These are phyloP conservation scores for Philereme transversata DNA, from an alignment of 2,888 invertebrate species.

Conservation along the genomic window DNA sequence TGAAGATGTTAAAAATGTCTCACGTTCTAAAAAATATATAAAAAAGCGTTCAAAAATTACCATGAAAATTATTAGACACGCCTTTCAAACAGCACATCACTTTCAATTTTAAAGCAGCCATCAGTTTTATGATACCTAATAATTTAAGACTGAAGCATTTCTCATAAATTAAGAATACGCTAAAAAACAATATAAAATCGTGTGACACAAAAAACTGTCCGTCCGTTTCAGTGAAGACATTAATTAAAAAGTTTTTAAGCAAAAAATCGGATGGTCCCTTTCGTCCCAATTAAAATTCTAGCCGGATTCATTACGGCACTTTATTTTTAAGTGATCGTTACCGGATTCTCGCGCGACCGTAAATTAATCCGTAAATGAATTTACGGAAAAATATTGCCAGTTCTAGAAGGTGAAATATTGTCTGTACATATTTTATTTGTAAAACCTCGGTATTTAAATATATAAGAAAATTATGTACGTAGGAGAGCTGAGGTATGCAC, in stretches of 20 bases:
- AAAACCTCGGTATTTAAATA: neutral
- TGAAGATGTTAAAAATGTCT: too few species aligned
- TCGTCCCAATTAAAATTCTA: slow-evolving; percentile 76
- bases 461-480: neutral
- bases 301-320: slow-evolving; percentile 69
- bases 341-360: slow-evolving; percentile 47
- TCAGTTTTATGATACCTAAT: slow-evolving; percentile 23
- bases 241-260: slow-evolving; percentile 77
- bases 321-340: slow-evolving; percentile 70
- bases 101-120: slow-evolving; percentile 19
- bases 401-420: slow-evolving; percentile 4
- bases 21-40: slow-evolving; percentile 1
- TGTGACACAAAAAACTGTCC: slow-evolving; percentile 43
- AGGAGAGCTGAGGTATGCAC: too few species aligned
- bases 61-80: slow-evolving; percentile 20
- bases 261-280: slow-evolving; percentile 51
- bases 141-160: slow-evolving; percentile 18
- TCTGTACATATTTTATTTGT: neutral
- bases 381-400: slow-evolving; percentile 15
- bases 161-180: slow-evolving; percentile 38
- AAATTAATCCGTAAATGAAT: slow-evolving; percentile 43
- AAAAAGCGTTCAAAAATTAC: slow-evolving; percentile 8
- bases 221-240: slow-evolving; percentile 65
- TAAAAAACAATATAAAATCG: slow-evolving; percentile 62
- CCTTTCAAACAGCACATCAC: slow-evolving; percentile 22